Evolutionary conservation across 2,113 vertebrate genomes (phyloP).

Genomic region (Lutjanus erythropterus): DNA sequence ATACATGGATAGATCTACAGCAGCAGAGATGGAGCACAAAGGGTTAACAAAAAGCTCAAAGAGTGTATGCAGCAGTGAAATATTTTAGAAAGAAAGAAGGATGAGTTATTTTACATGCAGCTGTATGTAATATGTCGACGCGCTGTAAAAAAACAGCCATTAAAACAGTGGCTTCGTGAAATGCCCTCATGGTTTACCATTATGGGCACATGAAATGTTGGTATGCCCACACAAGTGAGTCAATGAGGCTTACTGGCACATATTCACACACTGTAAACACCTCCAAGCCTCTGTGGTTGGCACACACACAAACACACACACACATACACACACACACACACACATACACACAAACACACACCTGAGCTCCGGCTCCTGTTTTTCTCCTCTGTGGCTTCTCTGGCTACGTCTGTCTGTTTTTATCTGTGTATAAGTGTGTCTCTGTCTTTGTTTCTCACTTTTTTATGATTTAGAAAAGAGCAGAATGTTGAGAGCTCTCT

Average conservation of each 20-base stretch:
- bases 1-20: not conserved
- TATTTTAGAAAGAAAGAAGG: constrained; percentile 14
- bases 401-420: constrained; percentile 42
- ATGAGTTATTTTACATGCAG: constrained; percentile 51
- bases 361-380: constrained; percentile 61
- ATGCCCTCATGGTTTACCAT: constrained; percentile 72
- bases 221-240: constrained; percentile 72
- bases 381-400: constrained; percentile 52
- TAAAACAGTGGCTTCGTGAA: constrained; percentile 72
- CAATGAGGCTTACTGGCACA: constrained; percentile 72
- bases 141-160: constrained; percentile 71
- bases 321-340: too few species aligned
- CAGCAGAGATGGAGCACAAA: not conserved
- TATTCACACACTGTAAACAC: constrained; percentile 77
- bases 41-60: constrained; percentile 2
- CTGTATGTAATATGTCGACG: constrained; percentile 61
- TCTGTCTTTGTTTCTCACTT: constrained; percentile 1
- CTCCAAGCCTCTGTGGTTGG: constrained; percentile 66
- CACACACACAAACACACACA: too few species aligned
- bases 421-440: constrained; percentile 10
- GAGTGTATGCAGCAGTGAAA: not conserved
- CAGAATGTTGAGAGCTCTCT: not conserved
- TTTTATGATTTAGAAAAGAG: constrained; percentile 18
- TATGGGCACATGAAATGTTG: constrained; percentile 69
- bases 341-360: too few species aligned